Percentiles rank a stretch among this genome's conserved stretches.
Evolutionary conservation across 2,113 vertebrate genomes (phyloP).

Genomic region (Cepphus grylle): DNA sequence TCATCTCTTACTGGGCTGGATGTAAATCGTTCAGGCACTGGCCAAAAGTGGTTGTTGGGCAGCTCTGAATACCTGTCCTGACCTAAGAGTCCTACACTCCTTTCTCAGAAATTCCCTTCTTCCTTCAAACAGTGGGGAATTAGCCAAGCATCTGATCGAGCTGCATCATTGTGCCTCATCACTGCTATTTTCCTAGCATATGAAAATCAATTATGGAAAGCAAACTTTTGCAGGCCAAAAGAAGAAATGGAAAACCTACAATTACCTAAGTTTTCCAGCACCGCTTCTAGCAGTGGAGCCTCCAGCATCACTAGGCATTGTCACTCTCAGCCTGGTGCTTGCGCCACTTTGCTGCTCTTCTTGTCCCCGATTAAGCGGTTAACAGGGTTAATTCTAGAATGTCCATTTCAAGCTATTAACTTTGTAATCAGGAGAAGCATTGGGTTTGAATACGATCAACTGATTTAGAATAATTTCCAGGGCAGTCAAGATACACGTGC

Average conservation of each 20-base stretch:
- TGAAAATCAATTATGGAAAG: conserved; percentile 21
- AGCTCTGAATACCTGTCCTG: not conserved
- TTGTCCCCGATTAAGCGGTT: conserved; percentile 18
- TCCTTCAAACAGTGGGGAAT: not conserved
- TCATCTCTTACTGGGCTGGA: not conserved
- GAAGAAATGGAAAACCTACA: conserved; percentile 7
- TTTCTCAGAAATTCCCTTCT: not conserved
- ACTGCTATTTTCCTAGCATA: not conserved
- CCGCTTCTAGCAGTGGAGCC: not conserved
- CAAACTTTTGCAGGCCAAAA: not conserved
- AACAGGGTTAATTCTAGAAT: conserved; percentile 10
- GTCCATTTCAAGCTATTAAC: conserved; percentile 18
- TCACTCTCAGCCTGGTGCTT: not conserved
- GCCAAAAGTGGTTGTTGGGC: not conserved
- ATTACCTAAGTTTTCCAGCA: not conserved
- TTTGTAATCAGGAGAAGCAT: conserved; percentile 24
- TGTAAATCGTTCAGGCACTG: not conserved
- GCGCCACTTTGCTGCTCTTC: not conserved
- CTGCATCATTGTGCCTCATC: not conserved
- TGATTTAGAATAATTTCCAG: conserved; percentile 45
- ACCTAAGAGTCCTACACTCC: not conserved
- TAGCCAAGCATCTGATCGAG: not conserved
- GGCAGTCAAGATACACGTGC: not conserved
- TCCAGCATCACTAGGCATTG: not conserved
- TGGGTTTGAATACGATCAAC: not conserved